phyloP scores from a whole-genome alignment of 2,113 vertebrate species.

The Clarias batrachus region DNA sequence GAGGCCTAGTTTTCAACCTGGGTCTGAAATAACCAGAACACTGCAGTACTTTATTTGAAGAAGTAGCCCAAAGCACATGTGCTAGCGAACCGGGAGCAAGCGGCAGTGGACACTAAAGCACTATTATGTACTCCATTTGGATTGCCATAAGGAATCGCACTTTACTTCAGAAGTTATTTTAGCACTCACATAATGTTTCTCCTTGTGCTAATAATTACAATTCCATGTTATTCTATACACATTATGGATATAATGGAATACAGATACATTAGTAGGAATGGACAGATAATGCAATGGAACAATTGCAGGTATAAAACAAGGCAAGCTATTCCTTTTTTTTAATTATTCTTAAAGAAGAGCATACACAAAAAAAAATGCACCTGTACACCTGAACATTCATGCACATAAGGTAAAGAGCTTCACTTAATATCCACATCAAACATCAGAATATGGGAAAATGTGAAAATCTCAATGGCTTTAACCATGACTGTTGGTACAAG shows the following conservation, averaged over 20 bases:
- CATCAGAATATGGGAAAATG: too few species aligned
- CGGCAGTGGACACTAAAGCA: not conserved
- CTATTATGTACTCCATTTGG: not conserved
- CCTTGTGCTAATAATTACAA: too few species aligned
- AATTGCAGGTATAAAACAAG: not conserved
- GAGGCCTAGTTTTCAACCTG: conserved; percentile 35
- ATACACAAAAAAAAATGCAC: too few species aligned
- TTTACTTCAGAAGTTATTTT: not conserved
- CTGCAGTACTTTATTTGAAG: conserved; percentile 25
- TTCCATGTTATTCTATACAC: not conserved
- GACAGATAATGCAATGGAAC: not conserved
- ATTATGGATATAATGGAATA: not conserved
- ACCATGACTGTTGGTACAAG: too few species aligned
- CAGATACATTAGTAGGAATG: not conserved
- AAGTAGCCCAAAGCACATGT: conserved; percentile 11
- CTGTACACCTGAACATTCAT: too few species aligned
- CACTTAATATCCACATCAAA: too few species aligned
- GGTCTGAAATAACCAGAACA: conserved; percentile 38
- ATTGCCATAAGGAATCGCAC: not conserved
- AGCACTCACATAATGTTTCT: not conserved
- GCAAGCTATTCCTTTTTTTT: not conserved
- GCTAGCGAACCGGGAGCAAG: not conserved
- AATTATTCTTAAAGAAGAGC: not conserved
- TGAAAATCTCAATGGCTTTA: too few species aligned
- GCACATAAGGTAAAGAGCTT: too few species aligned